Evolutionary conservation across 2,888 invertebrate species (phyloP), one percentile per base, ranked within the genome.

Genomic region (Aphidius colemani): DNA sequence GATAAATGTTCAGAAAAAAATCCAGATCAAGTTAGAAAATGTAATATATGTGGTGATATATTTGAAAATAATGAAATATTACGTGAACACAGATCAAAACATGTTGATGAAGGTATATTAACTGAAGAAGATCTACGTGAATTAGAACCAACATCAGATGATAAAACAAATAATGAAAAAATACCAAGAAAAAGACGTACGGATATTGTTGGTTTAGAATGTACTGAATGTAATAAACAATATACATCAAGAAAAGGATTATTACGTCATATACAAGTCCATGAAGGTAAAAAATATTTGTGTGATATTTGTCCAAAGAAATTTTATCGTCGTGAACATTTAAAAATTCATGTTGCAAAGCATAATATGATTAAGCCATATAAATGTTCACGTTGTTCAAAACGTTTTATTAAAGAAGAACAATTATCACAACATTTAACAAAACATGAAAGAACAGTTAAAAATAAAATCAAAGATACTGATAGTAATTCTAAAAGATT

Each of bases 221-320:
- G 82, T 50, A 80, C 78, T 0, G 82, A 82, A 53, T 82, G 82
- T 63, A 82, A 82, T 57, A 82, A 82, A 56, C 78, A 74, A 3
- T 82, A 82, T 57, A 81, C 81, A 0, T 82, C 82, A 6, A 71
- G 82, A 0, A 81, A 82, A 48, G 82, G 82, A 6, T 63, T 81
- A 1, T 56, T 82, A 9, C 73, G 82, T 7, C 82, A 82, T 11
- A 80, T 82, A 58, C 69, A 75, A 63, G 80, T 82, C 4, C 82
- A 82, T 68, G 82, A 82, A 60, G 82, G 82, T 1, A 82, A 82
- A 49, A 82, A 82, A 57, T 82, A 81, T 43, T 70, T 81, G 0
- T 82, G 82, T 55, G 82, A 82, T 55, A 82, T 82, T 40, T 82
- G 82, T 44, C 82, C 82, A 4, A 82, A 82, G 67, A 82, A 82